Evolutionary conservation across 92 coral and sea anemone species (phyloP), one percentile per base, ranked within the genome.

Genomic region (Epizoanthus fatuus): DNA sequence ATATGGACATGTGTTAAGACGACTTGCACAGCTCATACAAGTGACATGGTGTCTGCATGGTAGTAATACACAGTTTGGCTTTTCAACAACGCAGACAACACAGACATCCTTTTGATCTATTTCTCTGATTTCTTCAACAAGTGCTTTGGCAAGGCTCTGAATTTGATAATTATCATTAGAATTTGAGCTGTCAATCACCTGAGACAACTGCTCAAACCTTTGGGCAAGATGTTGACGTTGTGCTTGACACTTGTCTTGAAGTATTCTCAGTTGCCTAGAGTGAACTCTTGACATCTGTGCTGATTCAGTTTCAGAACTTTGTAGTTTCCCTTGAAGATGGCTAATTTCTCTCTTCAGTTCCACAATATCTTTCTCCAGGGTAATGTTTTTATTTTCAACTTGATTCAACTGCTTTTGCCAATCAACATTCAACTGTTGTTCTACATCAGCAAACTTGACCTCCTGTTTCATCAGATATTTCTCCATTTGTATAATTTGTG

Each of bases 21-120:
- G 58, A 49, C 20, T 54, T 5, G 91, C 86, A 49, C 91, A 88
- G 25, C 64, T 55, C 65, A 69, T 20, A 32, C 91, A 88, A 5
- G 91, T 88, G 29, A 88, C 86, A 66, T 88, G 91, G 53, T 88
- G 91, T 19, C 87, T 80, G 6, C 91, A 88, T 11, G 91, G 91
- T n/a, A 88, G 63, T 3, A 88, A 45, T 10, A 88, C 91, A 88
- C 91, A 88, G 53, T 88, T 88, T 6, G 91, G 88, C 54, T 88
- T 88, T 56, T 88, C 88, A 4, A 68, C 72, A 22, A 86, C 49
- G 55, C 91, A 88, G 1, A 83, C 86, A 32, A 88, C 81, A 40
- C 91, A 88, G 5, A 66, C 86, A 65, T 88, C 91, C 72, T 83
- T 88, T 47, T 67, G 88, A 80, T 86, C 85, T 84, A 83, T 88